Base-by-base conservation (phyloP, 1,140 invertebrate species). In the Brachionus rotundiformis region DNA sequence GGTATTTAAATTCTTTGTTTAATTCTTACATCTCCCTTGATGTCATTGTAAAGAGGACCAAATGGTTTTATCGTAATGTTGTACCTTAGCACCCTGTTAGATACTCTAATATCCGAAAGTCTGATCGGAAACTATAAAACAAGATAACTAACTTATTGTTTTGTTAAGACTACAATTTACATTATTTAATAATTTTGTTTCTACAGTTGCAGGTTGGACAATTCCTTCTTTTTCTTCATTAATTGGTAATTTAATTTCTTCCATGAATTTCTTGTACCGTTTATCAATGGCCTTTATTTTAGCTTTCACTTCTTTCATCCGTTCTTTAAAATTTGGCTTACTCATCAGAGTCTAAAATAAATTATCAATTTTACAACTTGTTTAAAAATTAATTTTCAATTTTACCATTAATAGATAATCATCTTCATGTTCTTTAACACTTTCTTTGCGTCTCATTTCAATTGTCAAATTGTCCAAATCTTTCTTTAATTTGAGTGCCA, bases 21-120 rank as follows among this genome's bases (percentile, higher is more conserved):
- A 0, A 33, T 23, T 5, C 11, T 0, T 41, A 87, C 87, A 83
- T 88, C 87, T 44, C 86, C 86, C 27, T 84, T 75, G 0, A 88
- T 83, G 65, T 88, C 86, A 82, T 88, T 88, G 83, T 86, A 87
- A 25, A 88, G 86, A 25, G 87, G 85, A 16, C 84, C 82, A 82
- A 84, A 84, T 54, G 84, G 83, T 36, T 85, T 82, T 0, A 87
- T 83, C 0, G 86, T 87, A 10, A 87, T 84, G 13, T 85, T 85
- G 19, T 85, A 86, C 84, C 87, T 85, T 80, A 86, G 86, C 2
- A 88, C 85, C 79, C 86, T 82, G 79, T 87, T 87, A 19, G 87
- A 87, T 61, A 88, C 86, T 13, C 86, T 83, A 19, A 88, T 84
- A 83, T 88, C 87, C 44, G 86, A 87, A 65, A 86, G 85, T 36